Percentiles rank a stretch among this genome's conserved stretches.
These are phyloP conservation scores for Diachasma alloeum DNA, from an alignment of 1,140 invertebrate genomes.

Conservation along the genomic window DNA sequence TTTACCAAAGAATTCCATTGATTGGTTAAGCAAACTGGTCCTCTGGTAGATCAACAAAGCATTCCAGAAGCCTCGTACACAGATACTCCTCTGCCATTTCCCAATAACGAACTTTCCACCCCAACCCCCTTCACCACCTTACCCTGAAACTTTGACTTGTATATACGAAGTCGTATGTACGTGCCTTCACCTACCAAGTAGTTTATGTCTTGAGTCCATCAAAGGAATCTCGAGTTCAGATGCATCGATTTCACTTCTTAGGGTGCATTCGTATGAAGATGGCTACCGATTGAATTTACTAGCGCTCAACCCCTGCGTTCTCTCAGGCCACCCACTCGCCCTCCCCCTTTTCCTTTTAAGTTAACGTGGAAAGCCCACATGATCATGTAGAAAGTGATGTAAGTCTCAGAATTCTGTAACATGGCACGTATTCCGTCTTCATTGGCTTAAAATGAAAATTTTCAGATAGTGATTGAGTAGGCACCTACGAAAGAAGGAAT, in stretches of 20 bases:
- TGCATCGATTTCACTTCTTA: slow-evolving; percentile 9
- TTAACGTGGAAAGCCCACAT: slow-evolving; percentile 5
- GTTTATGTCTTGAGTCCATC: slow-evolving; percentile 19
- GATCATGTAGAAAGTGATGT: slow-evolving; percentile 3
- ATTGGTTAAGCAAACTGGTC: slow-evolving; percentile 11
- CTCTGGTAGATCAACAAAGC: slow-evolving; percentile 24
- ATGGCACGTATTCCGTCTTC: background rate
- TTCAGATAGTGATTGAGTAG: background rate
- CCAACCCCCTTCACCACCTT: background rate
- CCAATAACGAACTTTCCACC: slow-evolving; percentile 26
- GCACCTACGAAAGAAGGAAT: no score
- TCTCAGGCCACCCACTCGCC: background rate
- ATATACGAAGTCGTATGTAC: slow-evolving; percentile 20
- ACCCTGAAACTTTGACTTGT: slow-evolving; percentile 22
- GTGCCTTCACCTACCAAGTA: slow-evolving; percentile 27
- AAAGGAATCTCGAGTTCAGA: slow-evolving; percentile 17
- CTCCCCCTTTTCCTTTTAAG: background rate
- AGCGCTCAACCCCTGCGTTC: background rate
- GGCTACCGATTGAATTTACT: slow-evolving; percentile 23
- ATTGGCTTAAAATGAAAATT: background rate
- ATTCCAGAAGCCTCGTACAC: slow-evolving; percentile 9
- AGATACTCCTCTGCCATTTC: slow-evolving; percentile 20
- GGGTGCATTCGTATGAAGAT: slow-evolving; percentile 11
- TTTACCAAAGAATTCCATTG: background rate
- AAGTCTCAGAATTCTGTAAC: background rate